Conservation (phyloP, 2,888 invertebrate genomes). For the Coenonympha glycerion region DNA sequence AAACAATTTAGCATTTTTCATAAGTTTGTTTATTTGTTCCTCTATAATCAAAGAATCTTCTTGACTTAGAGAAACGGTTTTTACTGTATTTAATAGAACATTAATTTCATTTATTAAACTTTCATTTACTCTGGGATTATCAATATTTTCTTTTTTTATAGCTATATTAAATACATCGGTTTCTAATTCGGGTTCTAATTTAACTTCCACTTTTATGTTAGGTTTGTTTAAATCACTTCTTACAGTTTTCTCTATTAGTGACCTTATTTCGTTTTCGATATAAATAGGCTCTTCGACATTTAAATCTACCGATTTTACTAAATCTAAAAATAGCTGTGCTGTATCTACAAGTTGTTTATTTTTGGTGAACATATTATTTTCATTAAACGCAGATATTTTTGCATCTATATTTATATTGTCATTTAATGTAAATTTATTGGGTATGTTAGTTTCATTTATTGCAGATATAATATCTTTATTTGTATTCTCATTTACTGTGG, state of each 20-base stretch:
- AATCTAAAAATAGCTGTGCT: background rate
- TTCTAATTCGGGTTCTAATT: no score
- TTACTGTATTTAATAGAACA: background rate
- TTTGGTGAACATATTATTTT: background rate
- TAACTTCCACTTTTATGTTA: no score
- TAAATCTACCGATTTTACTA: background rate
- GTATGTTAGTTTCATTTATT: background rate
- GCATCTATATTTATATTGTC: no score
- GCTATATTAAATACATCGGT: no score
- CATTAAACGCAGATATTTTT: no score
- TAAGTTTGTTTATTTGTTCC: background rate
- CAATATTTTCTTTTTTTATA: no score
- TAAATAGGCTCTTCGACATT: background rate
- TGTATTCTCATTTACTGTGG: background rate
- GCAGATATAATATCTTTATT: background rate
- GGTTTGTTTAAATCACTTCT: background rate
- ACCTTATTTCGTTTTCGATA: background rate
- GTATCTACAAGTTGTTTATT: background rate
- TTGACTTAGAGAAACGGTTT: background rate
- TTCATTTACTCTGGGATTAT: background rate
- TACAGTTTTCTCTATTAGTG: background rate
- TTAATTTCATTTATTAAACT: background rate
- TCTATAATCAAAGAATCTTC: background rate
- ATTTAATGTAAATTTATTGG: background rate
- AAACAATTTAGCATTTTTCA: background rate